Base-by-base conservation (phyloP, 2,888 invertebrate species). In the Ectobius pallidus region DNA sequence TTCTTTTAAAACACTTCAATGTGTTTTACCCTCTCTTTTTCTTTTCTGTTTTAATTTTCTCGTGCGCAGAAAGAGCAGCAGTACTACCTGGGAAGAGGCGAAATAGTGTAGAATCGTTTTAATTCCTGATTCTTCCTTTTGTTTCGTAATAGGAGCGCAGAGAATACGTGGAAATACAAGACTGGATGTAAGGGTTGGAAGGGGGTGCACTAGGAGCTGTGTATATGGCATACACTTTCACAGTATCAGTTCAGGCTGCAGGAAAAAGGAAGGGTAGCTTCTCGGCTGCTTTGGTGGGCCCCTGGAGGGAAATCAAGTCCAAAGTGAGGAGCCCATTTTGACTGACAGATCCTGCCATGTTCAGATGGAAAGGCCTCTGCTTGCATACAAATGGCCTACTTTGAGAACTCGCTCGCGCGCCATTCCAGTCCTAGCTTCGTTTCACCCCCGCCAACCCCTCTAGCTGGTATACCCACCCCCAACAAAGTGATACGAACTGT, bases 281-380 rank as follows among this genome's bases (percentile, higher is more conserved):
- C 46, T 44, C 34, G 34, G 30, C 62, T 62, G 62, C 62, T 70
- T 27, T 70, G 55, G 65, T 76, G 77, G 76, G 78, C 78, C 80
- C 79, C 80, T 73, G 74, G 80, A 80, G 80, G 79, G 78, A 79
- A 79, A 80, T 82, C 80, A 77, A 78, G 78, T 74, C 77, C 76
- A 76, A 78, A 78, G 78, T 78, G 77, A 79, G 80, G 79, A 81
- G 82, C 49, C 82, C 82, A 82, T 83, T 82, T 77, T 82, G 83
- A 83, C 81, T 83, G 83, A 83, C 83, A 82, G 83, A 82, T 82
- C 83, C 82, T 81, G 82, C 81, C 82, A 80, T 81, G 82, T 81
- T 81, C 81, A 82, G 83, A 83, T 81, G 83, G 82, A 82, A 76
- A 82, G 81, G 80, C 81, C 80, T 80, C 78, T 80, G 79, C 80